phyloP scores from a whole-genome alignment of 2,888 invertebrate species.

The Pandemis heparana region DNA sequence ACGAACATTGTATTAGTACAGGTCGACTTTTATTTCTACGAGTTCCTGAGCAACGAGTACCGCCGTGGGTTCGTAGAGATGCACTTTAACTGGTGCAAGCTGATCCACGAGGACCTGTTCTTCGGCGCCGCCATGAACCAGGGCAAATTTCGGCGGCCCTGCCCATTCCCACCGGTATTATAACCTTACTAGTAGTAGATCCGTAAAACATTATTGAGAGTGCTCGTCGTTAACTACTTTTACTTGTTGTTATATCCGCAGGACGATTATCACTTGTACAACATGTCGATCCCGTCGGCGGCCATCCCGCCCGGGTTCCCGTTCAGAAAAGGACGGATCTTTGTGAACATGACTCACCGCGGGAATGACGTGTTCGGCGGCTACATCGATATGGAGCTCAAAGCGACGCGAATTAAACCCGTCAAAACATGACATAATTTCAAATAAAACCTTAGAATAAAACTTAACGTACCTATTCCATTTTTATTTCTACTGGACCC shows the following conservation, averaged over 20 bases:
- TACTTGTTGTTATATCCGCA: not conserved
- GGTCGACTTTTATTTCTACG: conserved; percentile 42
- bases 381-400: conserved; percentile 3
- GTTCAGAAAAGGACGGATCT: conserved; percentile 34
- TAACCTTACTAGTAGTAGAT: too few species aligned
- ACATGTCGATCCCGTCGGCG: conserved; percentile 30
- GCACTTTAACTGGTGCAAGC: conserved; percentile 49
- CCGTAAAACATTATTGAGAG: too few species aligned
- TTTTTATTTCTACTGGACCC: too few species aligned
- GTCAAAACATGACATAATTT: too few species aligned
- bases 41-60: conserved; percentile 46
- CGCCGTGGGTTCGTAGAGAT: conserved; percentile 49
- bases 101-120: conserved; percentile 49
- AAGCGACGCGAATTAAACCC: not conserved
- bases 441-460: too few species aligned
- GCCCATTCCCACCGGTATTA: conserved; percentile 51
- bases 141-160: conserved; percentile 42
- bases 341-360: conserved; percentile 10
- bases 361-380: not conserved
- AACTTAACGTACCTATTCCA: too few species aligned
- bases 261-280: conserved; percentile 32
- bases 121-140: conserved; percentile 49
- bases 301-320: conserved; percentile 38
- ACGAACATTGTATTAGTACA: too few species aligned
- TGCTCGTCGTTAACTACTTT: too few species aligned